Evolutionary conservation across 37 sponge, comb jelly and placozoan genomes (phyloP), one percentile per base, ranked within the genome.

Genomic region (Ianthella basta): DNA sequence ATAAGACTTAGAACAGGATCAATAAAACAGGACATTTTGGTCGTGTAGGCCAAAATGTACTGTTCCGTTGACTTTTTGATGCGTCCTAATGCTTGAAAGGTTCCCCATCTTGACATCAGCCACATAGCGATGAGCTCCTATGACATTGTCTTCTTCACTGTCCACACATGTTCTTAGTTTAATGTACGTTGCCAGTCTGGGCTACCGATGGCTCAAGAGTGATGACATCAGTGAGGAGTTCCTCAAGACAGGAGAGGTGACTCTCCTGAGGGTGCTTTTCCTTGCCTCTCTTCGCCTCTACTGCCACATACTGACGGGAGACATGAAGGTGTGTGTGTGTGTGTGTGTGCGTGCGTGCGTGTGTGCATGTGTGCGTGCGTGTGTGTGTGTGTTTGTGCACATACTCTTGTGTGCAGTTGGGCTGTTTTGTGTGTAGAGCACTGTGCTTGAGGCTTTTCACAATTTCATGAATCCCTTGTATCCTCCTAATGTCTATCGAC

Each of bases 201-300:
- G 90, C 39, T 89, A 82, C 56, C 84, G 87, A 53, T 93, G 93
- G 93, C 65, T 93, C 56, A 93, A 93, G 81, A 87, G 87, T 73
- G 90, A 87, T 75, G 56, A 65, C 23, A n/a, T 84, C 21, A 33
- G 39, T 55, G 86, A 70, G 29, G 39, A 60, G 55, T 78, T 87
- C 16, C 73, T 87, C 0, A 80, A 83, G 40, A 72, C 88, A 15
- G 90, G 88, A 63, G 93, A 93, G 55, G 50, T 89, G 30, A 53
- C 89, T 15, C 79, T 89, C 12, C 64, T 93, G 20, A 87, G 84
- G 34, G 93, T 87, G 37, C 37, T 93, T 5, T 86, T 87, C 70
- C 56, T 84, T 44, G 82, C 70, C 10, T 85, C 88, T 38, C 69
- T 93, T 16, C 70, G 93, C 12, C 61, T 93, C 15, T 85, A 81